phyloP scores from a whole-genome alignment of 1,140 invertebrate genomes.

The Drosophila sturtevanti region DNA sequence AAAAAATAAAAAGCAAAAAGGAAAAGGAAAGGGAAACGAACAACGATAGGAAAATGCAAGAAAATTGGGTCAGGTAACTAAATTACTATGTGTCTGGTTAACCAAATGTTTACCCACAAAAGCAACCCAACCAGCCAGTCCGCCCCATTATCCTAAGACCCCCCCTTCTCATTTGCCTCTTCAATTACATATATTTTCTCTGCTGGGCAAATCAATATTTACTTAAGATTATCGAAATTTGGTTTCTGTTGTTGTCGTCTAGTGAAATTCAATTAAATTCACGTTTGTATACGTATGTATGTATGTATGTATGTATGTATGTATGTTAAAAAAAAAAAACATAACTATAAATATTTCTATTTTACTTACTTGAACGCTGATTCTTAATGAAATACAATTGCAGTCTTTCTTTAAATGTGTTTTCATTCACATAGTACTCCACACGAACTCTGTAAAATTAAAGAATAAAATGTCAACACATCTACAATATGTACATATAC shows the following conservation, averaged over 20 bases:
- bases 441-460: constrained; percentile 93
- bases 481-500: neutral
- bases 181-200: constrained; percentile 58
- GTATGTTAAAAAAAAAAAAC: constrained; percentile 6
- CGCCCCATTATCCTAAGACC: neutral
- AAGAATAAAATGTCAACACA: neutral
- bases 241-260: constrained; percentile 3
- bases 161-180: constrained; percentile 44
- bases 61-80: constrained; percentile 64
- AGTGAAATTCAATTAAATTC: constrained; percentile 61
- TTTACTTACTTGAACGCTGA: constrained; percentile 98
- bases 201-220: constrained; percentile 73
- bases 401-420: constrained; percentile 98
- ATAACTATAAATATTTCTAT: constrained; percentile 22
- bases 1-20: constrained; percentile 13
- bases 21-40: constrained; percentile 18
- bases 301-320: constrained; percentile 35
- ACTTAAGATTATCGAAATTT: constrained; percentile 67
- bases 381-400: constrained; percentile 99
- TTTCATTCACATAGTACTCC: constrained; percentile 99
- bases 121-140: neutral
- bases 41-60: neutral
- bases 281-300: constrained; percentile 47
- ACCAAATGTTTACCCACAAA: constrained; percentile 29
- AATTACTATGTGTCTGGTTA: constrained; percentile 33